Evolutionary conservation across 35 echinoderm and acorn worm genomes (phyloP).

Genomic region (Ophioderma brevispina): DNA sequence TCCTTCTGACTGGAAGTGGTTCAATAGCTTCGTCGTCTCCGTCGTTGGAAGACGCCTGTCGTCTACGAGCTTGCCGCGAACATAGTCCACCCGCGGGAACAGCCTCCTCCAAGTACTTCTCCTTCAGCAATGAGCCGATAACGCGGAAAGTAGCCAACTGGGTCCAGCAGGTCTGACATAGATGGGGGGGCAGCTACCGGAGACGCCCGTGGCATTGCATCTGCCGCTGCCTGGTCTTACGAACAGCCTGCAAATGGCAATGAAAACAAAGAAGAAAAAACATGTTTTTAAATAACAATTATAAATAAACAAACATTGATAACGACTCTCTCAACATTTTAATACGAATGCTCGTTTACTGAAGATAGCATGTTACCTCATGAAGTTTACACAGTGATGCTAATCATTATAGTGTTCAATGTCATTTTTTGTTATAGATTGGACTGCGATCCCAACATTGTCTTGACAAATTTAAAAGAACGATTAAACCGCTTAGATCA

Average conservation of each 20-base stretch:
- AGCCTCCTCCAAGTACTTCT: slow-evolving; percentile 71
- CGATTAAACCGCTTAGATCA: no score
- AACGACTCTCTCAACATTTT: no score
- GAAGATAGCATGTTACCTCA: no score
- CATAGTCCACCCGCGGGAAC: slow-evolving; percentile 70
- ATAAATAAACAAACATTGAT: no score
- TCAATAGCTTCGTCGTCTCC: background rate
- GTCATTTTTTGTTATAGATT: no score
- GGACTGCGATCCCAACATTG: no score
- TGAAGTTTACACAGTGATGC: no score
- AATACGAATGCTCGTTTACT: no score
- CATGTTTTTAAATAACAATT: no score
- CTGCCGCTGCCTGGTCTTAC: slow-evolving; percentile 62
- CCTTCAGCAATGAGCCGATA: slow-evolving; percentile 62
- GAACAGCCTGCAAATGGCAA: slow-evolving; percentile 72
- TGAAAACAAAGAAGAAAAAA: no score
- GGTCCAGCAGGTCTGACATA: slow-evolving; percentile 94
- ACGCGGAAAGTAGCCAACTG: slow-evolving; percentile 76
- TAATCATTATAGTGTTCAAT: no score
- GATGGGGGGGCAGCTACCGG: slow-evolving; percentile 87
- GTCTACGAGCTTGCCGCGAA: slow-evolving; percentile 64
- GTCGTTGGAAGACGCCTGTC: slow-evolving; percentile 7
- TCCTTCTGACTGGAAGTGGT: slow-evolving; percentile 2
- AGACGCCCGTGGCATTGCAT: slow-evolving; percentile 97
- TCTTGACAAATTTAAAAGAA: no score